Percentiles rank a stretch among this genome's conserved stretches.
phyloP scores from a whole-genome alignment of 2,888 invertebrate species.

The Dynastes hyllus region DNA sequence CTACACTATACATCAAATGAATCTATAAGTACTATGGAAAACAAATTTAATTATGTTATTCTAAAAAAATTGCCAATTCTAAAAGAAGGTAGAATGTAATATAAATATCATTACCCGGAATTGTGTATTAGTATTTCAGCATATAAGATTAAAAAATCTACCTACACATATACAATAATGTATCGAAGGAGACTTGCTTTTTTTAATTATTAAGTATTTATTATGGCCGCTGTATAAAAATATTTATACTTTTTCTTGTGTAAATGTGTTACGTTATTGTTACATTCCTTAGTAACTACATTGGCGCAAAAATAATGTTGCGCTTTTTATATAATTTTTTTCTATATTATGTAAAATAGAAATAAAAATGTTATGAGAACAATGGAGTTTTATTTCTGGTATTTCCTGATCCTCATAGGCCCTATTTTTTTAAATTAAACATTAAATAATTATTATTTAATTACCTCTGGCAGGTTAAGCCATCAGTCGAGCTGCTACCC shows the following conservation, averaged over 20 bases:
- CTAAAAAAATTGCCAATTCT: neutral
- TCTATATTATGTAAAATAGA: slow-evolving; percentile 46
- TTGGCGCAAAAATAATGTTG: slow-evolving; percentile 53
- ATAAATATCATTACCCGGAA: slow-evolving; percentile 11
- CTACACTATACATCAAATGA: no score
- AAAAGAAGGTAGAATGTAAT: neutral
- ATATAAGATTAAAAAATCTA: neutral
- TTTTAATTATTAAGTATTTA: slow-evolving; percentile 54
- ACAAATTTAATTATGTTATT: no score
- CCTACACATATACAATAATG: neutral
- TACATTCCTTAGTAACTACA: slow-evolving; percentile 61
- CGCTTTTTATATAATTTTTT: slow-evolving; percentile 62
- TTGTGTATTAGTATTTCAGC: slow-evolving; percentile 11
- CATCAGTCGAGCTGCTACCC: no score
- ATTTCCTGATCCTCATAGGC: neutral
- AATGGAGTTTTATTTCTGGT: neutral
- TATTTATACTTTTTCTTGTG: slow-evolving; percentile 44
- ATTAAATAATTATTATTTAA: no score
- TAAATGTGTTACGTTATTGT: slow-evolving; percentile 56
- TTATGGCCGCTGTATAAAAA: slow-evolving; percentile 56
- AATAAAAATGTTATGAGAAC: slow-evolving; percentile 20
- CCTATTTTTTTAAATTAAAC: no score
- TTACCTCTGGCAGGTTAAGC: no score
- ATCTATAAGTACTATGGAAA: no score
- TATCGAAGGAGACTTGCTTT: slow-evolving; percentile 35